phyloP scores from a whole-genome alignment of 1,140 invertebrate species.

The Brachionus rubens region DNA sequence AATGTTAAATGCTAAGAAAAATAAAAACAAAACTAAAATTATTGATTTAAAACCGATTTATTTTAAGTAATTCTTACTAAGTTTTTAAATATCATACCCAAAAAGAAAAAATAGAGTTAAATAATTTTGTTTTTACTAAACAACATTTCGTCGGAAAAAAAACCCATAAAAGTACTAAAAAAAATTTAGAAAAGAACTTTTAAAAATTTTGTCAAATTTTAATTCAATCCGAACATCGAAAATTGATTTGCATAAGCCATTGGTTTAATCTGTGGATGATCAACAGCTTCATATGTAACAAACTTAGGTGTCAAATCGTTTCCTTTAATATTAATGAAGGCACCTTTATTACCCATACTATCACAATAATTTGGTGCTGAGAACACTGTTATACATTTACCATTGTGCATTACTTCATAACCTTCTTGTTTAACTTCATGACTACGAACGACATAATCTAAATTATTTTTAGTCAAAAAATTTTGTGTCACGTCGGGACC shows the following conservation, averaged over 20 bases:
- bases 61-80: too few relatives aligned
- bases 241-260: constrained; percentile 45
- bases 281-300: constrained; percentile 20
- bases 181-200: too few relatives aligned
- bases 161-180: too few relatives aligned
- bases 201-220: too few relatives aligned
- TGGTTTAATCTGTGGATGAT: constrained; percentile 43
- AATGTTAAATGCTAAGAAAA: too few relatives aligned
- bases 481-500: constrained; percentile 67
- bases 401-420: constrained; percentile 88
- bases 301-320: constrained; percentile 44
- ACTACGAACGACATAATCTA: constrained; percentile 89
- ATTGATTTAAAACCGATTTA: not conserved
- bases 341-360: constrained; percentile 95
- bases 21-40: constrained; percentile 48
- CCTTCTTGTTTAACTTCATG: constrained; percentile 97
- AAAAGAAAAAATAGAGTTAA: too few relatives aligned
- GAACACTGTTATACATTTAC: constrained; percentile 63
- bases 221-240: constrained; percentile 29
- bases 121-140: too few relatives aligned
- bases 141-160: too few relatives aligned
- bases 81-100: too few relatives aligned
- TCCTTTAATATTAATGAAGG: constrained; percentile 44
- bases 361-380: constrained; percentile 99
- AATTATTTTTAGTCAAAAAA: constrained; percentile 70